phyloP scores from a whole-genome alignment of 1,140 invertebrate genomes.

The Aphis gossypii region DNA sequence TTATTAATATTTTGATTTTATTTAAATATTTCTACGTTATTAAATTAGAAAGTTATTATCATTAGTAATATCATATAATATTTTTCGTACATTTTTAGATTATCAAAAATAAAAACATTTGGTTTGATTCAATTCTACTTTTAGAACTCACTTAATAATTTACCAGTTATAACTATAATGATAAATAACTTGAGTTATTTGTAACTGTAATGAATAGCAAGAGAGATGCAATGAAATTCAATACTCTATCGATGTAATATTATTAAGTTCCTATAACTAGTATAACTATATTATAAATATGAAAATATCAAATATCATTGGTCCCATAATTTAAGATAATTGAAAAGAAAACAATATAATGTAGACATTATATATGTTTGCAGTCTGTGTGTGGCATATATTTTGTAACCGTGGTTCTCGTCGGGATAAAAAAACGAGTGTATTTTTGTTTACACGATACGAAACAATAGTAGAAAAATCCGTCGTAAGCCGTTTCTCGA shows the following conservation, averaged over 20 bases:
- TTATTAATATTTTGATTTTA: too few species aligned
- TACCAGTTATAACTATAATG: background rate
- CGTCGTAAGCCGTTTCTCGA: constrained; percentile 52
- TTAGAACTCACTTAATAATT: background rate
- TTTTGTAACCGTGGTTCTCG: constrained; percentile 39
- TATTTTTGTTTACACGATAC: constrained; percentile 47
- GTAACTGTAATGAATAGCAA: background rate
- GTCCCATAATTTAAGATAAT: background rate
- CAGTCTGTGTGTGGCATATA: constrained; percentile 41
- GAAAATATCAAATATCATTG: constrained; percentile 4
- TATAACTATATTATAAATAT: background rate
- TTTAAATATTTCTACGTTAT: too few species aligned
- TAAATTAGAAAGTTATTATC: too few species aligned
- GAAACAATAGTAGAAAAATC: constrained; percentile 55
- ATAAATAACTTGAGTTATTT: background rate
- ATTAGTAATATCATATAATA: too few species aligned
- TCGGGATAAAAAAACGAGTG: constrained; percentile 3
- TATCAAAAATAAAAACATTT: too few species aligned
- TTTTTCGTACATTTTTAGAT: too few species aligned
- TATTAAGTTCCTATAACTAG: background rate
- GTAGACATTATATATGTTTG: background rate
- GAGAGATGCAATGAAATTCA: background rate
- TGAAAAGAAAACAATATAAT: background rate
- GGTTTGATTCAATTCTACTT: background rate
- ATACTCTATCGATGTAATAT: background rate